Evolutionary conservation across 2,797 vertebrate species (phyloP).

Genomic region (Pristis pectinata): DNA sequence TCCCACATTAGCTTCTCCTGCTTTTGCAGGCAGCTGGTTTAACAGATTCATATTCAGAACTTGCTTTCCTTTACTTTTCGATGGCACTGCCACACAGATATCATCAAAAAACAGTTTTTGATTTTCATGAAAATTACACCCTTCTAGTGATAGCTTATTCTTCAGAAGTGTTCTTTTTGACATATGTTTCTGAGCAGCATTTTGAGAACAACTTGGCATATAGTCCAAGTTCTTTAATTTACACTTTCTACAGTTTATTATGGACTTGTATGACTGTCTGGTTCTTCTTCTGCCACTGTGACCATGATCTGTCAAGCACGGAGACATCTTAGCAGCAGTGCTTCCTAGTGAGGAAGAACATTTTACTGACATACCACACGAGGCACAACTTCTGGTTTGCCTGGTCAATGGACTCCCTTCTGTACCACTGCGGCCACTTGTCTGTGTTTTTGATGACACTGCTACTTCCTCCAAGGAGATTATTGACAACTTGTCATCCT

Average conservation of each 20-base stretch:
- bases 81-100: neutral
- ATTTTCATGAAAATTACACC: neutral
- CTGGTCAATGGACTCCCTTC: neutral
- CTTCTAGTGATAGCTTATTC: neutral
- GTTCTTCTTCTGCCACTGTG: neutral
- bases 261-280: neutral
- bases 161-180: neutral
- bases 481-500: neutral
- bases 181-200: neutral
- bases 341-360: neutral
- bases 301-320: neutral
- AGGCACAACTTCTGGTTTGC: neutral
- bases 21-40: neutral
- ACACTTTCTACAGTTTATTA: neutral
- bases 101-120: neutral
- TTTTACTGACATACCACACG: neutral
- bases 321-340: neutral
- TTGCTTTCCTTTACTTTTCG: neutral
- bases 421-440: neutral
- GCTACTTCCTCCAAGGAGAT: neutral
- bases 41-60: neutral
- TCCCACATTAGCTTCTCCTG: neutral
- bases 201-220: neutral
- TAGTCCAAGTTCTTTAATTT: neutral
- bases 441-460: constrained; percentile 12